Evolutionary conservation across 2,797 vertebrate genomes (phyloP), one percentile per base, ranked within the genome.

Genomic region (Xiphorhynchus erythropygius): DNA sequence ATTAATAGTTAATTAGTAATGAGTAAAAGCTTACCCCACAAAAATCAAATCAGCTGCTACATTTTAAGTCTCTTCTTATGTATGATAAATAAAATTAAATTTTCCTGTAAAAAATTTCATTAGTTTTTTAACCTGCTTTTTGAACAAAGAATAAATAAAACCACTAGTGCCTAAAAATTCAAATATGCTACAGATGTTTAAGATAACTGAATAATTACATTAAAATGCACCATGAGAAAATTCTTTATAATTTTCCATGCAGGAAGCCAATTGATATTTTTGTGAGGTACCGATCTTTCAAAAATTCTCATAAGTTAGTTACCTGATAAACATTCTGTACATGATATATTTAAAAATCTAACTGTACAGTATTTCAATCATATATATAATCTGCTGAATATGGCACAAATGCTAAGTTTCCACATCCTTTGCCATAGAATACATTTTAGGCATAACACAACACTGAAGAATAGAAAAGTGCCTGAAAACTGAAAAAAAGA

Each of bases 391-490:
- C 94, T 95, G 96, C 93, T 95, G 95, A 97, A 97, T 97, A 98
- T 98, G 98, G 98, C 98, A 99, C 98, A 97, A 95, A 97, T 52
- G 84, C 95, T 96, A 97, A 77, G 55, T 92, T 87, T 96, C 95
- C 94, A 98, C 97, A 97, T 90, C 96, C 97, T 98, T 97, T 97
- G 98, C 97, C 91, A 7, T 94, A 76, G 74, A 96, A 96, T 97
- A 95, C 95, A 88, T 95, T 93, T 98, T 98, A 98, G 98, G 98
- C 98, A 98, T 98, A 97, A 96, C 91, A 96, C 94, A 95, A 97
- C 93, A 97, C 81, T 93, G 89, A 97, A 98, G 97, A 97, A 97
- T 89, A 97, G 96, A 97, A 97, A 98, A 98, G 97, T 97, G 97
- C 96, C 97, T 93, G 96, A 98, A 33, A 49, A 25, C 11, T 13